Base-by-base conservation (phyloP, 2,888 invertebrate species). In the Pseudococcus viburni region DNA sequence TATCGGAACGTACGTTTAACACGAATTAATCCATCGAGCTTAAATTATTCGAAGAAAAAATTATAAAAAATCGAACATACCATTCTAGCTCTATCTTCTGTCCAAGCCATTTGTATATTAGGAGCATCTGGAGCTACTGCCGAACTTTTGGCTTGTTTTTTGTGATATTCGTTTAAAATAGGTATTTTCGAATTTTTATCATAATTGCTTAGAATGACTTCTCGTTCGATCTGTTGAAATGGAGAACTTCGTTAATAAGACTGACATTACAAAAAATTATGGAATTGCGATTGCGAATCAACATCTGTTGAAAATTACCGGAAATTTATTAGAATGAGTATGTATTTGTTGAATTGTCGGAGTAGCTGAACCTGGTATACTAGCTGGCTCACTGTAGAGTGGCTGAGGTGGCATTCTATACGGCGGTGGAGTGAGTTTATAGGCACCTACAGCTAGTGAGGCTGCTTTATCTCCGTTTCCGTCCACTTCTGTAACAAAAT, bases 161-260 rank as follows among this genome's bases (percentile, higher is more conserved):
- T 93, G 91, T 95, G 94, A 90, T 95, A 95, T 90, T 96, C 95
- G 91, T 95, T 94, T 88, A 96, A 93, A 89, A 95, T 95, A 2
- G 95, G 95, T 88, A 95, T 95, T 91, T 96, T 96, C 59, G 95
- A 95, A 91, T 95, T 95, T 92, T 95, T 95, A 91, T 96, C 96
- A 0, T 94, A 94, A 55, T 94, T 95, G 4, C 95, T 95, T 88
- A 96, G 92, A 88, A 95, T 94, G 90, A 96, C 95, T 92, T 96
- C 95, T 80, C 96, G 94, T 92, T 96, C 96, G 92, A 96, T 96
- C 96, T 96, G 93, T 73, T 73, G 73, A 33, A 73, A 73, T 33
- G 0, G n/a, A 9, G 3, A 42, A 7, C 42, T 42, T 42, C 26
- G 42, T 42, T 42, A 42, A 0, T 8, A 42, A 42, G n/a, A n/a